Conservation (phyloP, 2,797 vertebrate species). For the Manis crassicaudata region DNA sequence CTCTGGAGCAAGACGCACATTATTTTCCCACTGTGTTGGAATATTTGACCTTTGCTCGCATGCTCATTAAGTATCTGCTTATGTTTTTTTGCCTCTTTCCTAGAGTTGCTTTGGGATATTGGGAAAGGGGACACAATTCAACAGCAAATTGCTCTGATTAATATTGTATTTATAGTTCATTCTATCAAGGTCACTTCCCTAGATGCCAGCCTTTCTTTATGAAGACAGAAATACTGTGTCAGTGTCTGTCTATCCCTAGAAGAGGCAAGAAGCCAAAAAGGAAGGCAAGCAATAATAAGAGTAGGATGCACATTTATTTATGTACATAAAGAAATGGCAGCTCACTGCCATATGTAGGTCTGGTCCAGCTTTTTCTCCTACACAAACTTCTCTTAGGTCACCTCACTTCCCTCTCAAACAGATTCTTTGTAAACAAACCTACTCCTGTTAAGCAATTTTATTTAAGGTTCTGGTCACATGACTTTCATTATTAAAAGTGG, state of each 20-base stretch:
- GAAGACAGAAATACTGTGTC: constrained; percentile 64
- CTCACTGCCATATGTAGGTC: background rate
- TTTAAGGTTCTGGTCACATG: too few species aligned
- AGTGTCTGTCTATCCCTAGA: constrained; percentile 31
- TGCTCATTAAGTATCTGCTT: background rate
- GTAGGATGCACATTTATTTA: constrained; percentile 16
- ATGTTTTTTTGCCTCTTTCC: background rate
- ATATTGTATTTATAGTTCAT: constrained; percentile 71
- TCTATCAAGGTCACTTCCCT: constrained; percentile 66
- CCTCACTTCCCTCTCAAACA: background rate
- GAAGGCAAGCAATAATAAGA: background rate
- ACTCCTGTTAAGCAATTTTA: too few species aligned
- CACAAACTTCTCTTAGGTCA: constrained; percentile 29
- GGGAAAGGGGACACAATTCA: constrained; percentile 29
- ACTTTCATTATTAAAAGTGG: background rate
- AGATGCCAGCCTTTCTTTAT: constrained; percentile 53
- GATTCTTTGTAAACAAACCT: too few species aligned
- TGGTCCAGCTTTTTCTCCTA: background rate
- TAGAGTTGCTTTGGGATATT: constrained; percentile 52
- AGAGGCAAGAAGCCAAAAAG: constrained; percentile 3
- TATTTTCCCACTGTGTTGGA: background rate
- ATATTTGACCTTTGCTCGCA: constrained; percentile 4
- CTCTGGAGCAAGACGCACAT: background rate
- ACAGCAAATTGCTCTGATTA: constrained; percentile 71
- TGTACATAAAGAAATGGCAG: background rate